Evolutionary conservation across 2,113 vertebrate species (phyloP).

Genomic region (Siniperca knerii): DNA sequence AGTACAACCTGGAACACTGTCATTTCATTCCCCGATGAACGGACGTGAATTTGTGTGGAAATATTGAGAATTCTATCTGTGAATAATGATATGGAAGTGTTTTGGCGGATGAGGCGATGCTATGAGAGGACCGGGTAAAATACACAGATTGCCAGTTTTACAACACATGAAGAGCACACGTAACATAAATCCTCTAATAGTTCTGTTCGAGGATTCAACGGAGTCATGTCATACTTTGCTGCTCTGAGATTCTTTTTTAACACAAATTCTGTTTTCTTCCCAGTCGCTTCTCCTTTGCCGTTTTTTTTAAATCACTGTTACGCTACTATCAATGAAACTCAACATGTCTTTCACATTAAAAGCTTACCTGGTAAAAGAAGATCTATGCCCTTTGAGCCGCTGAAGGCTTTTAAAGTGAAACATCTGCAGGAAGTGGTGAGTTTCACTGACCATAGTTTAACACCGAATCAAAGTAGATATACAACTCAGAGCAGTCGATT

Average conservation of each 20-base stretch:
- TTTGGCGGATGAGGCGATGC: background rate
- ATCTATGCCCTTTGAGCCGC: background rate
- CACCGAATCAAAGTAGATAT: background rate
- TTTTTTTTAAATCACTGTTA: background rate
- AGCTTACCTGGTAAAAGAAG: background rate
- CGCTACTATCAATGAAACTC: background rate
- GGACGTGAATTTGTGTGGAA: background rate
- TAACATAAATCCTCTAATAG: background rate
- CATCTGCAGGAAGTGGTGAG: background rate
- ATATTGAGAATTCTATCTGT: background rate
- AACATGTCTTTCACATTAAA: background rate
- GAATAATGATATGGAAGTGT: conserved; percentile 1
- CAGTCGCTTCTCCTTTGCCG: background rate
- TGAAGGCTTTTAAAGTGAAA: background rate
- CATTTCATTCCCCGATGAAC: background rate
- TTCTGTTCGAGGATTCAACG: background rate
- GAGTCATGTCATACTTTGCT: background rate
- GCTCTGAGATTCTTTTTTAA: too few species aligned
- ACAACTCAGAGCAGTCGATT: background rate
- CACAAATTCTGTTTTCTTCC: background rate
- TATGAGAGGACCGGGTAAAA: background rate
- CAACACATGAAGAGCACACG: background rate
- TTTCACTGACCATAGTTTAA: background rate
- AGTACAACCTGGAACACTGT: background rate
- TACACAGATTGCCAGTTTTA: background rate